phyloP scores from a whole-genome alignment of 2,797 vertebrate species.

The Leontopithecus rosalia region DNA sequence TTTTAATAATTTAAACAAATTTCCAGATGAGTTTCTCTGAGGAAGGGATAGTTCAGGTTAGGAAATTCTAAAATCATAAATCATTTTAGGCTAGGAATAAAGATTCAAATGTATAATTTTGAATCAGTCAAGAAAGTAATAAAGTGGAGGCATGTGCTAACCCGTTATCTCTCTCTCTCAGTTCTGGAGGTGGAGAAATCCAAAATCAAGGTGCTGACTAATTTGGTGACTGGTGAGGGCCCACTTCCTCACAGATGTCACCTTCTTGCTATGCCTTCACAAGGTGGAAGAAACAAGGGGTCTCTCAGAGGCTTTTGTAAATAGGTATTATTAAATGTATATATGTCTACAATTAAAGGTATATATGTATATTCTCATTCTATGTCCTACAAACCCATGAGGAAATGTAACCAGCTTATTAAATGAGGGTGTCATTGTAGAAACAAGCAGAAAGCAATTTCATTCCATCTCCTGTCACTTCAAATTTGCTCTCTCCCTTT shows the following conservation, averaged over 20 bases:
- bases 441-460: slow-evolving; percentile 1
- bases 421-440: background rate
- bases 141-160: background rate
- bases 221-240: no score
- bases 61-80: slow-evolving; percentile 15
- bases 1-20: slow-evolving; percentile 34
- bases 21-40: slow-evolving; percentile 41
- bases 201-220: no score
- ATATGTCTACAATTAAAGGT: no score
- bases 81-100: background rate
- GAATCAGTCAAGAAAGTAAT: slow-evolving; percentile 1
- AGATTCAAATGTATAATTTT: background rate
- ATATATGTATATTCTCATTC: background rate
- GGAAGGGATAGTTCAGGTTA: background rate
- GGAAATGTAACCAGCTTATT: slow-evolving; percentile 5
- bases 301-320: no score
- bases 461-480: background rate
- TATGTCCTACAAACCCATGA: background rate
- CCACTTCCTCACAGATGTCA: no score
- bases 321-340: no score
- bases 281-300: no score
- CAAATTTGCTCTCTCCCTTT: background rate
- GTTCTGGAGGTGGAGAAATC: no score
- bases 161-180: no score
- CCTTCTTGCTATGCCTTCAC: no score